phyloP scores from a whole-genome alignment of 1,140 invertebrate genomes.

The Daktulosphaira vitifoliae region DNA sequence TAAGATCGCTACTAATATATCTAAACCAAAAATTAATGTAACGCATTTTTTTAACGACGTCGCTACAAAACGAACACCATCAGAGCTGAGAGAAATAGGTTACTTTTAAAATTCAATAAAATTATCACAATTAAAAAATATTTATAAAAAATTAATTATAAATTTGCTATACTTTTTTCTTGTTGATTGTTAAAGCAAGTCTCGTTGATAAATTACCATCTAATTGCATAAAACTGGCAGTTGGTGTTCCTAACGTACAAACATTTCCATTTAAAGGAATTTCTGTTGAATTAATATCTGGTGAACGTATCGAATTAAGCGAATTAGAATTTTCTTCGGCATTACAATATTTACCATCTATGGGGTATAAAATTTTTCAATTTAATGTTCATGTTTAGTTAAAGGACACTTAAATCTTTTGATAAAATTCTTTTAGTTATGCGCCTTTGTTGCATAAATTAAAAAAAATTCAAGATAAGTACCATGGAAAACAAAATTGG shows the following conservation, averaged over 20 bases:
- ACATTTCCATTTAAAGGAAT: constrained; percentile 64
- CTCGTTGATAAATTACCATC: constrained; percentile 55
- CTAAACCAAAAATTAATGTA: too few species aligned
- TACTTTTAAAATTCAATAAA: constrained; percentile 36
- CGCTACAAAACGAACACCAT: constrained; percentile 42
- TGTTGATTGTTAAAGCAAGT: constrained; percentile 49
- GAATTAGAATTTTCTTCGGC: constrained; percentile 52
- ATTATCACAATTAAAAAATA: too few species aligned
- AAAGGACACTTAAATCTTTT: too few species aligned
- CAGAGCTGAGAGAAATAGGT: constrained; percentile 45
- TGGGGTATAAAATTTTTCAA: constrained; percentile 48
- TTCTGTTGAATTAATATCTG: constrained; percentile 53
- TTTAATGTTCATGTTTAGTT: too few species aligned
- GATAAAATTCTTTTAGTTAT: constrained; percentile 42
- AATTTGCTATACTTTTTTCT: neutral
- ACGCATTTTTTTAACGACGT: constrained; percentile 44
- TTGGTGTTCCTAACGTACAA: constrained; percentile 66
- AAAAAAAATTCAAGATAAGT: constrained; percentile 53
- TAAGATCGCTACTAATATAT: too few species aligned
- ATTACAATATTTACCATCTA: constrained; percentile 66
- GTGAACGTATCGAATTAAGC: constrained; percentile 49
- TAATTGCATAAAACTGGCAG: constrained; percentile 60
- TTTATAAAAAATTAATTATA: neutral
- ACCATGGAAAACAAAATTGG: constrained; percentile 59
- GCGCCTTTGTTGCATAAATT: constrained; percentile 55